Base-by-base conservation (phyloP, 1,140 invertebrate species). In the Berghia stephanieae region DNA sequence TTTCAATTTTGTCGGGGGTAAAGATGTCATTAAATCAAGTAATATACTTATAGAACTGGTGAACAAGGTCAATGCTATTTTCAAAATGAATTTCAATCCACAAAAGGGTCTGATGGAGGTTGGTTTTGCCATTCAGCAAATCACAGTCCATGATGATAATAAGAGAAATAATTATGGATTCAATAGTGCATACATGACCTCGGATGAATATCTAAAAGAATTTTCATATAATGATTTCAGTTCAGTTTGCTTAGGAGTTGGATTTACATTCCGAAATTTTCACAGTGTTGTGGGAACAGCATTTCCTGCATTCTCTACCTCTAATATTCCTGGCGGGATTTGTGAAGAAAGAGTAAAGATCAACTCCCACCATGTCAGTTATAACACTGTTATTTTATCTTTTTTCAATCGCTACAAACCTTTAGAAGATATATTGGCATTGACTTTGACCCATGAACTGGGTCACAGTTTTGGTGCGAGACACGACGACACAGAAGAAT, bases 401-500 rank as follows among this genome's bases (percentile, higher is more conserved):
- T 75, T 73, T 69, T 24, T 81, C 0, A 85, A 79, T 70, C 60
- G 77, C 57, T 83, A 82, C 10, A 68, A 43, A n/a, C 57, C 52
- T 1, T 13, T 83, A 16, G 69, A 82, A 24, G 46, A 72, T 8
- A 72, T 76, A 18, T 66, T 76, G 46, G 77, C 81, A 24, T 38
- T 86, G 3, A 82, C 81, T 3, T 27, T 87, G 21, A 75, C 83
- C 0, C 86, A 88, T 78, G 86, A 88, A 79, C 67, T 87, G 10
- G 86, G 86, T 36, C 86, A 88, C 77, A 83, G 74, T 73, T 87
- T 88, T 79, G 86, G 86, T 27, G 83, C 81, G 72, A 36, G 44
- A 18, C 86, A 88, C 73, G 86, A 88, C 72, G 34, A 52, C 31
- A 49, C 83, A 24, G 2, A n/a, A n/a, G 31, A 40, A 10, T 86